A percentile compares a stretch with the other conserved stretches of the same genome.
phyloP scores from a whole-genome alignment of 1,140 invertebrate species.

The Caerostris darwini region DNA sequence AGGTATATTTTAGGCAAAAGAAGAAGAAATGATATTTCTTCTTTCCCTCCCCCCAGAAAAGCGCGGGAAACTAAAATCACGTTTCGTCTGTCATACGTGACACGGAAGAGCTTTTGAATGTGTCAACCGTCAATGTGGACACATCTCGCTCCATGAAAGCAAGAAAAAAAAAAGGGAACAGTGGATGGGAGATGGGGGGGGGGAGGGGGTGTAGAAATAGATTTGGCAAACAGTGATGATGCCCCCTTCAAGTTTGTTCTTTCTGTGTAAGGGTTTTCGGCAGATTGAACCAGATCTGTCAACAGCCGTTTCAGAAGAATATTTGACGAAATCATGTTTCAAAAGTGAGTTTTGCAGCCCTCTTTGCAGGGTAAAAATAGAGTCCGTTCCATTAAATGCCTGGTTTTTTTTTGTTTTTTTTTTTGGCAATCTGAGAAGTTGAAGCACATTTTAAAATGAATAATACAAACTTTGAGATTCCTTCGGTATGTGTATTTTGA shows the following conservation, averaged over 20 bases:
- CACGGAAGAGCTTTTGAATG: neutral
- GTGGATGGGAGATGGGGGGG: too few species aligned
- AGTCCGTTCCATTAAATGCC: too few species aligned
- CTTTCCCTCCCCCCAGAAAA: too few species aligned
- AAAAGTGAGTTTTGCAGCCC: too few species aligned
- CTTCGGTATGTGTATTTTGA: too few species aligned
- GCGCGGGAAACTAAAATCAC: neutral
- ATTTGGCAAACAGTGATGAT: neutral
- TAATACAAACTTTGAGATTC: too few species aligned
- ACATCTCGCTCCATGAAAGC: neutral
- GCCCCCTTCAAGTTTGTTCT: neutral
- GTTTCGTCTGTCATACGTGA: neutral
- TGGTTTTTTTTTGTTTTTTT: too few species aligned
- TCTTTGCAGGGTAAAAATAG: too few species aligned
- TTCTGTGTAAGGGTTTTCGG: neutral
- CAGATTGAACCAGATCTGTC: neutral
- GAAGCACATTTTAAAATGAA: too few species aligned
- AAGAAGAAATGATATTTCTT: too few species aligned
- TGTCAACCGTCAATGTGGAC: neutral
- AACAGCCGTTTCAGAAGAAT: neutral
- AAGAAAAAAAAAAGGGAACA: neutral
- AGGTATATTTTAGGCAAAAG: too few species aligned
- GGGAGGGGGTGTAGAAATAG: neutral
- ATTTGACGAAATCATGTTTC: neutral
- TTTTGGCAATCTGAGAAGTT: too few species aligned